Evolutionary conservation across 2,888 invertebrate species (phyloP).

Genomic region (Hypselothyrea guttata): DNA sequence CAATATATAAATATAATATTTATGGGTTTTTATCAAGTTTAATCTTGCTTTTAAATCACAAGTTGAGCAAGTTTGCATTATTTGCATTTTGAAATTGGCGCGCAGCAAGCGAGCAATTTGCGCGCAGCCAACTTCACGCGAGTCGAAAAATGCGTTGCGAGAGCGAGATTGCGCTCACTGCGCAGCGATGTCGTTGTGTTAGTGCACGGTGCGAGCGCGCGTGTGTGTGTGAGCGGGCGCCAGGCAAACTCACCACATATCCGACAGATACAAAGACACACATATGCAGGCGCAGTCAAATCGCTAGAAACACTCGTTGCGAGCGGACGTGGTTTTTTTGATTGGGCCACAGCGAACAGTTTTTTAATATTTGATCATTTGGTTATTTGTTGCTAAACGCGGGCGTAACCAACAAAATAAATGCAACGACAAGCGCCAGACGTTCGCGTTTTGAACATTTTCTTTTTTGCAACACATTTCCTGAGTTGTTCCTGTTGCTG

Average conservation of each 20-base stretch:
- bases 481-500: slow-evolving; percentile 7
- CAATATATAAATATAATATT: too few relatives aligned
- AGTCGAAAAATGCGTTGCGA: slow-evolving; percentile 36
- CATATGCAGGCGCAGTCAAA: slow-evolving; percentile 38
- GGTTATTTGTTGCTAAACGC: slow-evolving; percentile 62
- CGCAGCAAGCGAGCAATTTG: slow-evolving; percentile 17
- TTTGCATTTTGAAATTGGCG: neutral
- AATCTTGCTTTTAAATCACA: too few relatives aligned
- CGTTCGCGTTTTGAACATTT: slow-evolving; percentile 45
- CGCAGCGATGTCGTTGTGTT: neutral
- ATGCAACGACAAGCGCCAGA: slow-evolving; percentile 31
- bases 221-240: slow-evolving; percentile 34
- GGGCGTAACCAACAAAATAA: slow-evolving; percentile 65
- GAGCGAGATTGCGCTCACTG: slow-evolving; percentile 15
- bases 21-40: too few relatives aligned
- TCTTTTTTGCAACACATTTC: slow-evolving; percentile 25
- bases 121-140: slow-evolving; percentile 46
- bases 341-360: slow-evolving; percentile 35
- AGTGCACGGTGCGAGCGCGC: slow-evolving; percentile 28
- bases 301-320: slow-evolving; percentile 42
- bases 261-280: slow-evolving; percentile 45
- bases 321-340: slow-evolving; percentile 47
- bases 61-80: too few relatives aligned
- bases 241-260: slow-evolving; percentile 54
- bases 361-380: too few relatives aligned